Conservation (phyloP, 2,888 invertebrate genomes). For the Pediacus dermestoides region DNA sequence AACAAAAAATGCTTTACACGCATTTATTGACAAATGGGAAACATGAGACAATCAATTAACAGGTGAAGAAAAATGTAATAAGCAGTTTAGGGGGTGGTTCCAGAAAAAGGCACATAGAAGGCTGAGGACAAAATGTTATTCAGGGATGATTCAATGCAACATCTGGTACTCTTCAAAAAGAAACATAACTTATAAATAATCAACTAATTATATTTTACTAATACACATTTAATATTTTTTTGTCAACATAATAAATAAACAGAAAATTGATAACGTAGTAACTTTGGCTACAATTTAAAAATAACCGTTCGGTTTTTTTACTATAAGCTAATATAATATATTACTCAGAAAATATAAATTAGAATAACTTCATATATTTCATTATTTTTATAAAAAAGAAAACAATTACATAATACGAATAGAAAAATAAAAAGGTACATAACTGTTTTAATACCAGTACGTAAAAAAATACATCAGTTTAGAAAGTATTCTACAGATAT, state of each 20-base stretch:
- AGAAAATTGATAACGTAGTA: constrained; percentile 44
- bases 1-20: constrained; percentile 35
- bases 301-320: constrained; percentile 26
- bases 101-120: constrained; percentile 40
- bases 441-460: too few species aligned
- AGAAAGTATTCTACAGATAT: too few species aligned
- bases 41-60: constrained; percentile 30
- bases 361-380: not conserved
- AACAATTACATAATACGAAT: constrained; percentile 4
- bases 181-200: constrained; percentile 10
- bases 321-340: constrained; percentile 4
- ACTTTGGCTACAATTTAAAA: constrained; percentile 49
- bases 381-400: constrained; percentile 2
- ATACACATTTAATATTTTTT: constrained; percentile 31
- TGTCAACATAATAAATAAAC: constrained; percentile 29
- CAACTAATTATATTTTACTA: constrained; percentile 24
- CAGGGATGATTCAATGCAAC: too few species aligned
- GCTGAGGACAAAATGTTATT: constrained; percentile 33
- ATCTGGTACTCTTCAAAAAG: too few species aligned
- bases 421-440: constrained; percentile 4
- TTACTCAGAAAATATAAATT: constrained; percentile 1
- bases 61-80: constrained; percentile 26
- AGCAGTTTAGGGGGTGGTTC: constrained; percentile 29
- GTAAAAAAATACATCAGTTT: too few species aligned
- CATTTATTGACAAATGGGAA: constrained; percentile 45